phyloP scores from a whole-genome alignment of 2,797 vertebrate species.

The Xenops minutus region DNA sequence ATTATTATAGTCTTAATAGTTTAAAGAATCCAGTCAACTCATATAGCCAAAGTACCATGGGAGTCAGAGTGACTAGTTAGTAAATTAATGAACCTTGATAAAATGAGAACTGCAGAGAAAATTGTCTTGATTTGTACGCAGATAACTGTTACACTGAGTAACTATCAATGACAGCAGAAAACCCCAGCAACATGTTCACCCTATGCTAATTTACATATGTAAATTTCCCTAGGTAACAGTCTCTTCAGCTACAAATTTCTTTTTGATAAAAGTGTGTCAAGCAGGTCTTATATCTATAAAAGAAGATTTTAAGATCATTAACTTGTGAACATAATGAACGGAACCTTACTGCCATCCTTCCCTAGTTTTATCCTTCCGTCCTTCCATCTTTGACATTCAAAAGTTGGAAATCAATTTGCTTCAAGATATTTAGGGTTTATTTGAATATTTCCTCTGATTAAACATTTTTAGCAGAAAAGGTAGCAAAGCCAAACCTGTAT shows the following conservation, averaged over 20 bases:
- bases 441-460: background rate
- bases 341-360: background rate
- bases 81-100: background rate
- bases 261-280: background rate
- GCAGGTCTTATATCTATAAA: background rate
- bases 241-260: background rate
- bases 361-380: background rate
- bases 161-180: background rate
- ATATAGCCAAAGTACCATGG: background rate
- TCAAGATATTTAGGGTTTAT: background rate
- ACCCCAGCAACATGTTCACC: background rate
- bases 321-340: background rate
- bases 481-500: background rate
- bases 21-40: background rate
- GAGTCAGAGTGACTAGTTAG: background rate
- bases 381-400: background rate
- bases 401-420: background rate
- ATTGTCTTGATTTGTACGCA: background rate
- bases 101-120: background rate
- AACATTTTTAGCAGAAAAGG: background rate
- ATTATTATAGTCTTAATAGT: background rate
- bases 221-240: slow-evolving; percentile 36
- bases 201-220: background rate
- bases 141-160: background rate
- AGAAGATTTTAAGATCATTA: background rate